Evolutionary conservation across 2,888 invertebrate genomes (phyloP).

Genomic region (Nasonia oneida): DNA sequence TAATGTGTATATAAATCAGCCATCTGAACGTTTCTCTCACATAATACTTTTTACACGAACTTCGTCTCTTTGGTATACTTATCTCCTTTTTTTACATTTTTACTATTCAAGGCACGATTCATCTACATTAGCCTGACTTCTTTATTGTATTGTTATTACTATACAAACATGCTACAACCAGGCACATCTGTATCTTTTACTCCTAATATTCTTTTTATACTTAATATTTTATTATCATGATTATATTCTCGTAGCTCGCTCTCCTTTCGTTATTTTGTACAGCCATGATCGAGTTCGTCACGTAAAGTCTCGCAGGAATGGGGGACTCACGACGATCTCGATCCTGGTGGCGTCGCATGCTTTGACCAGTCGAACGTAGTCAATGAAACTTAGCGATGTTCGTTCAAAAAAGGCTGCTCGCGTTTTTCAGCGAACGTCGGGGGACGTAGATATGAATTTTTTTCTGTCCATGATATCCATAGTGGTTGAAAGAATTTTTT

Average conservation of each 20-base stretch:
- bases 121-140: slow-evolving; percentile 44
- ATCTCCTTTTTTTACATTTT: slow-evolving; percentile 18
- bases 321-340: slow-evolving; percentile 34
- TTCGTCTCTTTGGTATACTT: slow-evolving; percentile 42
- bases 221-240: not conserved
- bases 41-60: slow-evolving; percentile 42
- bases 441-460: not conserved
- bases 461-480: not conserved
- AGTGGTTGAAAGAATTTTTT: not conserved
- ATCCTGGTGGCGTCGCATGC: slow-evolving; percentile 52
- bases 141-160: slow-evolving; percentile 40
- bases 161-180: slow-evolving; percentile 35
- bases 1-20: slow-evolving; percentile 39
- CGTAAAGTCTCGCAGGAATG: not conserved
- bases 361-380: slow-evolving; percentile 43
- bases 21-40: slow-evolving; percentile 41
- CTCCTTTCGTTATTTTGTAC: slow-evolving; percentile 21
- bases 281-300: slow-evolving; percentile 36
- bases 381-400: slow-evolving; percentile 6
- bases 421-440: not conserved
- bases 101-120: slow-evolving; percentile 50
- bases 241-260: slow-evolving; percentile 32
- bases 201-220: slow-evolving; percentile 9
- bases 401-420: not conserved
- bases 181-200: slow-evolving; percentile 42